These are phyloP conservation scores for Syrphus vitripennis DNA, from an alignment of 2,888 invertebrate species.

Conservation along the genomic window DNA sequence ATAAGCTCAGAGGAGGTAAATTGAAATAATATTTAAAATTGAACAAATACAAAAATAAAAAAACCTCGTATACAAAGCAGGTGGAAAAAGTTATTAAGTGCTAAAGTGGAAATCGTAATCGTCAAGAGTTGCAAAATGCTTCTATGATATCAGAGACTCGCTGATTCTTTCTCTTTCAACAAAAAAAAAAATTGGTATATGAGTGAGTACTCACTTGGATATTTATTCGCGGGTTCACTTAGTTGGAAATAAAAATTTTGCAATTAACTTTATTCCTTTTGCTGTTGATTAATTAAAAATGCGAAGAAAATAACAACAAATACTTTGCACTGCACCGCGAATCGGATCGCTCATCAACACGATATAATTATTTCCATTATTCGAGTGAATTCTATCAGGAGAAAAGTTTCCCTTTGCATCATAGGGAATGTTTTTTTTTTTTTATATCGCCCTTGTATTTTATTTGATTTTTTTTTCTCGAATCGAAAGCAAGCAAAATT, in stretches of 20 bases:
- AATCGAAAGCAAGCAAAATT: conserved; percentile 56
- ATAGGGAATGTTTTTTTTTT: conserved; percentile 10
- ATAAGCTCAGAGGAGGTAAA: conserved; percentile 12
- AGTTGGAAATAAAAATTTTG: conserved; percentile 47
- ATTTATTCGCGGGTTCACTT: conserved; percentile 38
- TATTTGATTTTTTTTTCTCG: not conserved
- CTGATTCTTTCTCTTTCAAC: not conserved
- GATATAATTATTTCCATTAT: conserved; percentile 59
- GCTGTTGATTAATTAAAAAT: conserved; percentile 60
- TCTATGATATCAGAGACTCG: not conserved
- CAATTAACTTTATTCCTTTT: conserved; percentile 69
- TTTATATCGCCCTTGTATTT: not conserved
- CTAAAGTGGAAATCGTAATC: conserved; percentile 63
- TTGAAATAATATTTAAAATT: conserved; percentile 2
- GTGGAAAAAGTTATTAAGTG: conserved; percentile 69
- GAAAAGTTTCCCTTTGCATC: conserved; percentile 31
- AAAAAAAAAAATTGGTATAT: not conserved
- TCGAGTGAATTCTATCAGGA: conserved; percentile 38
- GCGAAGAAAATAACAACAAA: conserved; percentile 13
- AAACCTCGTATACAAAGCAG: conserved; percentile 18
- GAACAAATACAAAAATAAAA: not conserved
- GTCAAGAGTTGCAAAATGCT: conserved; percentile 17
- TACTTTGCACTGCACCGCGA: conserved; percentile 44
- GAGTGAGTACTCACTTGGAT: not conserved
- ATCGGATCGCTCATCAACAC: conserved; percentile 21